Conservation (phyloP, 2,888 invertebrate genomes). For the Pilophorus perplexus region DNA sequence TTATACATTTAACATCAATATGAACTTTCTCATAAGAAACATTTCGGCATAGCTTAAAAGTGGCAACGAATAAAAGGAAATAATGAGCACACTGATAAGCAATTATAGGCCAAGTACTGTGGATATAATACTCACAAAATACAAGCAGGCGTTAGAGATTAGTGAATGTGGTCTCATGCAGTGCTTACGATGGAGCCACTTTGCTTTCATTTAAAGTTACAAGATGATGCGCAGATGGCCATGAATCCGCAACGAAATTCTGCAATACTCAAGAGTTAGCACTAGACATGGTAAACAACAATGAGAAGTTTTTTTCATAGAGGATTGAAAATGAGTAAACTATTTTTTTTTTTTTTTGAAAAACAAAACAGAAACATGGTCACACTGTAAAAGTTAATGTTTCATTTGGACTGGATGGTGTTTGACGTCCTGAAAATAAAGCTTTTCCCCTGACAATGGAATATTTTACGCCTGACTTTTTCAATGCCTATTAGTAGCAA, state of each 20-base stretch:
- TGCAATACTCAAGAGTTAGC: conserved; percentile 49
- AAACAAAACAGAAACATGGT: too few species aligned
- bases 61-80: conserved; percentile 16
- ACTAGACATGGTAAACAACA: conserved; percentile 40
- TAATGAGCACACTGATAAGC: conserved; percentile 44
- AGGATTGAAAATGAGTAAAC: too few species aligned
- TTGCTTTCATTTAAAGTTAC: conserved; percentile 46
- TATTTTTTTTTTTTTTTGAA: too few species aligned
- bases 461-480: too few species aligned
- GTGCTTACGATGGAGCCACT: conserved; percentile 47
- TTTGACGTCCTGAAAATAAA: too few species aligned
- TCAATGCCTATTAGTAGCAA: too few species aligned
- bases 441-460: too few species aligned
- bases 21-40: background rate
- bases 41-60: conserved; percentile 16
- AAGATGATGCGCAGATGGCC: conserved; percentile 47
- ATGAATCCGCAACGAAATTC: conserved; percentile 49
- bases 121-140: conserved; percentile 46
- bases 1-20: conserved; percentile 15
- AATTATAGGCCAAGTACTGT: conserved; percentile 42
- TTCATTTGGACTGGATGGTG: too few species aligned
- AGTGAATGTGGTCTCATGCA: conserved; percentile 44
- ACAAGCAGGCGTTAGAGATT: conserved; percentile 44
- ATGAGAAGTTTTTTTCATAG: too few species aligned
- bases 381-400: too few species aligned